Conservation (phyloP, 2,888 invertebrate species). For the Lasius fuliginosus region DNA sequence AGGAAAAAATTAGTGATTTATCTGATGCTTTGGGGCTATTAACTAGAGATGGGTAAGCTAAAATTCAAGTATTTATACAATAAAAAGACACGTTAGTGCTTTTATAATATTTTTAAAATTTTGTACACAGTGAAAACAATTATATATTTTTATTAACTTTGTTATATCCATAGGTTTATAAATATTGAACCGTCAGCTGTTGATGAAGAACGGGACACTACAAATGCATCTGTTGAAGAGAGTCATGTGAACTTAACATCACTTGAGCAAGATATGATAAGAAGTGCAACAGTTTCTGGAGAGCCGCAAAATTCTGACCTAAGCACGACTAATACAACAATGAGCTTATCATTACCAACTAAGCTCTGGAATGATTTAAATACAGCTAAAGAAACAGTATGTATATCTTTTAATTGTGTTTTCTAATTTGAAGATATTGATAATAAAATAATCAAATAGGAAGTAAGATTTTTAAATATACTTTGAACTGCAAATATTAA, state of each 20-base stretch:
- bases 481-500: not conserved
- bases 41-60: slow-evolving; percentile 89
- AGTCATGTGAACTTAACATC: slow-evolving; percentile 83
- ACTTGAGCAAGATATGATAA: slow-evolving; percentile 84
- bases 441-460: not conserved
- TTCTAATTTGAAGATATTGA: not conserved
- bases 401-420: slow-evolving; percentile 1
- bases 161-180: slow-evolving; percentile 87
- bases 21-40: slow-evolving; percentile 89
- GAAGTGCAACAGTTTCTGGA: slow-evolving; percentile 85
- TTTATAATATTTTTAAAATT: not conserved
- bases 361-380: slow-evolving; percentile 80
- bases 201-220: slow-evolving; percentile 87
- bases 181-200: slow-evolving; percentile 91
- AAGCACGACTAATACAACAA: slow-evolving; percentile 79
- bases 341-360: slow-evolving; percentile 80
- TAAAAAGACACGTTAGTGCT: not conserved
- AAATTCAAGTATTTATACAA: slow-evolving; percentile 19
- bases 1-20: slow-evolving; percentile 89
- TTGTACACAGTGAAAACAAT: not conserved
- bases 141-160: slow-evolving; percentile 33
- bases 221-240: slow-evolving; percentile 85
- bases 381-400: slow-evolving; percentile 60
- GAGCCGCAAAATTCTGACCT: slow-evolving; percentile 76
- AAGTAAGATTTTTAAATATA: not conserved